Percentiles rank a stretch among this genome's conserved stretches.
phyloP scores from a whole-genome alignment of 2,113 vertebrate genomes.

The Corapipo altera region DNA sequence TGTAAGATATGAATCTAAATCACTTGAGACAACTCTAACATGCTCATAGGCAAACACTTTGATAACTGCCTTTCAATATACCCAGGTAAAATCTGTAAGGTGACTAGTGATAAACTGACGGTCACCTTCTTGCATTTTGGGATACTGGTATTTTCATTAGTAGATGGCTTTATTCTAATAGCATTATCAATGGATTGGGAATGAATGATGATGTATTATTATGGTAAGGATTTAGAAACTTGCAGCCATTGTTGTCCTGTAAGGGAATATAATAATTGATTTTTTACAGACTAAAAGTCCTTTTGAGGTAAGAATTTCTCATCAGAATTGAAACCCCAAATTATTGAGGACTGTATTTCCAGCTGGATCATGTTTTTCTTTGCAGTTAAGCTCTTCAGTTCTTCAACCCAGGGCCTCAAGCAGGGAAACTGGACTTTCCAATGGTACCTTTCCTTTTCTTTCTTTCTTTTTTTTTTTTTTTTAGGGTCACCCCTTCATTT shows the following conservation, averaged over 20 bases:
- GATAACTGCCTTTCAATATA: neutral
- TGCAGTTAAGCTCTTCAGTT: neutral
- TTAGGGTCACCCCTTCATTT: neutral
- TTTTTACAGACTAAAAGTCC: too few relatives aligned
- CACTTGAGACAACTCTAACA: neutral
- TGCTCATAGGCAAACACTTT: neutral
- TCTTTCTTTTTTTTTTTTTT: neutral
- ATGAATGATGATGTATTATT: neutral
- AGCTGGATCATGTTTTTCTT: neutral
- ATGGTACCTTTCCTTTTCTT: neutral
- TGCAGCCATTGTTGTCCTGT: neutral
- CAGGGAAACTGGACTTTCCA: neutral
- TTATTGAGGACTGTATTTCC: neutral
- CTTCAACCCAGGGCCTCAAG: neutral
- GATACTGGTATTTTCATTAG: neutral
- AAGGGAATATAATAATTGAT: too few relatives aligned
- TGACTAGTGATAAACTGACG: neutral
- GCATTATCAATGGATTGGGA: neutral
- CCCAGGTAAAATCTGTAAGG: neutral
- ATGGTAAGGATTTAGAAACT: neutral
- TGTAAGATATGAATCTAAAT: neutral
- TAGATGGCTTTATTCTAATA: neutral
- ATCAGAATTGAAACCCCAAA: neutral
- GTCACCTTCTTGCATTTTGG: neutral
- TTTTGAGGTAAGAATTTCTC: neutral